Evolutionary conservation across 92 coral and sea anemone species (phyloP), one percentile per base, ranked within the genome.

Genomic region (Diadumene lineata): DNA sequence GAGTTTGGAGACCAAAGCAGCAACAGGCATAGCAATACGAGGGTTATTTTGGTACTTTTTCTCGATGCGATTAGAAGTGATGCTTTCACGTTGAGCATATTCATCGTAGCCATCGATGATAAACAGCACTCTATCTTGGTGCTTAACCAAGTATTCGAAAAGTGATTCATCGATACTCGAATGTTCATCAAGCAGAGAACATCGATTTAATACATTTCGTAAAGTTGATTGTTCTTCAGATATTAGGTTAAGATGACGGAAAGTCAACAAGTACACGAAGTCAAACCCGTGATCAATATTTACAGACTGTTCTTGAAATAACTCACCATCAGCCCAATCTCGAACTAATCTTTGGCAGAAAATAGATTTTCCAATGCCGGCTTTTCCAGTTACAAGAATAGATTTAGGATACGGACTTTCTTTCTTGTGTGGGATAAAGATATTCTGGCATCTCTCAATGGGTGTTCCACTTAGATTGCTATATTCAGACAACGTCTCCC

Each of bases 71-170:
- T 26, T 11, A 21, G 31, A 28, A 56, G 24, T 25, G 61, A 56
- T 27, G n/a, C 46, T 60, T 31, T 21, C 22, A 32, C 68, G 68
- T 51, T 64, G 55, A n/a, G 26, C 31, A 75, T 69, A 85, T 46
- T 85, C 90, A 43, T 84, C 89, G 34, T 26, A 78, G 23, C 88
- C 88, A 34, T 83, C 84, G 16, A 83, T 1, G 46, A 83, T 44
- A 18, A 84, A 72, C 24, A 84, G 56, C 15, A 84, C 81, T 25
- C 68, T 34, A 7, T 79, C 81, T 19, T 84, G 66, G 44, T 74
- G 78, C 46, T 60, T 16, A 0, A 31, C 24, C 13, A 84, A 57
- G 44, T 70, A 71, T 24, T 78, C 61, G 22, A 79, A 46, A 17
- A 81, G 58, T 0, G 56, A 17, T 55, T 76, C 75, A 69, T 81